phyloP scores from a whole-genome alignment of 1,140 invertebrate species.

The Listronotus oregonensis region DNA sequence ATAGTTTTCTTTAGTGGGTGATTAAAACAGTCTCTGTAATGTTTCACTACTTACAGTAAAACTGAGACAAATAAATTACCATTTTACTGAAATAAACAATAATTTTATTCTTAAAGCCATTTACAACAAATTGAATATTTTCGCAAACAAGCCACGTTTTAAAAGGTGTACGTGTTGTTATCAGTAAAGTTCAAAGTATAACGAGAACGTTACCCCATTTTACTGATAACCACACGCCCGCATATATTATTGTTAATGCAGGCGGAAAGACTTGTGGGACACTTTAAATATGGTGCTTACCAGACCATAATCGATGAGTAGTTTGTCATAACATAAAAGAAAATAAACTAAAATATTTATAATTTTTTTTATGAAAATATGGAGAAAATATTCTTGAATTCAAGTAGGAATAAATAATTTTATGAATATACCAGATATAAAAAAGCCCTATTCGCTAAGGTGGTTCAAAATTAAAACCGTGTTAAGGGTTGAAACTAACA shows the following conservation, averaged over 20 bases:
- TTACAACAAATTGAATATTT: neutral
- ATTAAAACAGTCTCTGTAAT: too few species aligned
- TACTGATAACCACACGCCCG: conserved; percentile 17
- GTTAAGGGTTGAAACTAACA: too few species aligned
- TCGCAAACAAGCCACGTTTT: conserved; percentile 4
- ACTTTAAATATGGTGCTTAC: conserved; percentile 3
- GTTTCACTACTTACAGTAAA: too few species aligned
- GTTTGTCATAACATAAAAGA: neutral
- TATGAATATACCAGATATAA: too few species aligned
- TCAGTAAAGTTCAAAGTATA: conserved; percentile 27
- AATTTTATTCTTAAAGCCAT: neutral
- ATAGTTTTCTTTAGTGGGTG: too few species aligned
- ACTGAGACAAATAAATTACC: too few species aligned
- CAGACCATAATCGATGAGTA: conserved; percentile 5
- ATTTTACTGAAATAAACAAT: neutral
- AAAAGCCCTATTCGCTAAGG: too few species aligned
- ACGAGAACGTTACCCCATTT: conserved; percentile 25
- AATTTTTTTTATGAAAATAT: too few species aligned
- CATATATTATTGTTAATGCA: conserved; percentile 28
- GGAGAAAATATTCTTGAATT: too few species aligned
- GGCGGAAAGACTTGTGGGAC: conserved; percentile 20
- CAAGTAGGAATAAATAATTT: too few species aligned
- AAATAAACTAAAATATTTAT: neutral
- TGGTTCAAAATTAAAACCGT: too few species aligned
- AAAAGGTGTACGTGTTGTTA: conserved; percentile 19